Evolutionary conservation across 1,140 invertebrate species (phyloP), one percentile per base, ranked within the genome.

Genomic region (Solenopsis fugax): DNA sequence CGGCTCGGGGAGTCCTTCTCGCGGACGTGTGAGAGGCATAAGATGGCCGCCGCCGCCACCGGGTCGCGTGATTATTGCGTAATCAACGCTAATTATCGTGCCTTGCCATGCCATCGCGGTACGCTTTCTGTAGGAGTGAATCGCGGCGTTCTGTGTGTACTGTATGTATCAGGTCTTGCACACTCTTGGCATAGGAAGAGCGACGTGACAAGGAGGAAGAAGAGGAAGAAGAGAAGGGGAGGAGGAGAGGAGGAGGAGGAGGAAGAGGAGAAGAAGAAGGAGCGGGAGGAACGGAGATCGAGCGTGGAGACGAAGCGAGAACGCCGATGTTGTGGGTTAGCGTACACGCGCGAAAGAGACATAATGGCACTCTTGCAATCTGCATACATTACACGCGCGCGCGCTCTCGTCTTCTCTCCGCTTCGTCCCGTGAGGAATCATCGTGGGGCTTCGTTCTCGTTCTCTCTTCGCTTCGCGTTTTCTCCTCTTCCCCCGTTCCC

Each of bases 321-420:
- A 75, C 82, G 67, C 34, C 82, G 80, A 1, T 60, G 75, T 80
- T 65, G 81, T 54, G 69, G 50, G 60, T 69, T 73, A 73, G 69
- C 50, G 86, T 88, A 86, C 82, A 81, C 89, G 73, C 71, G 85
- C 87, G 87, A 93, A 93, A 92, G 92, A 93, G 93, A 94, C 91
- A 92, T 94, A 95, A 94, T 94, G 90, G 92, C 91, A 93, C 89
- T 90, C 88, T 88, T 84, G 93, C 89, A 95, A 95, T 95, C 93
- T 95, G 94, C 94, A 95, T 95, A 94, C 87, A 94, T 95, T 94
- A 94, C 58, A 84, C 84, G 86, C 72, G 64, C 69, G 50, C 60
- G 60, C 29, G 29, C 56, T 80, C 80, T 4, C 90, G 65, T 41
- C 34, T 48, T n/a, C 72, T 82, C 41, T 82, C 62, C 52, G 18